These are phyloP conservation scores for Carcina quercana DNA, from an alignment of 2,888 invertebrate genomes.

Conservation along the genomic window DNA sequence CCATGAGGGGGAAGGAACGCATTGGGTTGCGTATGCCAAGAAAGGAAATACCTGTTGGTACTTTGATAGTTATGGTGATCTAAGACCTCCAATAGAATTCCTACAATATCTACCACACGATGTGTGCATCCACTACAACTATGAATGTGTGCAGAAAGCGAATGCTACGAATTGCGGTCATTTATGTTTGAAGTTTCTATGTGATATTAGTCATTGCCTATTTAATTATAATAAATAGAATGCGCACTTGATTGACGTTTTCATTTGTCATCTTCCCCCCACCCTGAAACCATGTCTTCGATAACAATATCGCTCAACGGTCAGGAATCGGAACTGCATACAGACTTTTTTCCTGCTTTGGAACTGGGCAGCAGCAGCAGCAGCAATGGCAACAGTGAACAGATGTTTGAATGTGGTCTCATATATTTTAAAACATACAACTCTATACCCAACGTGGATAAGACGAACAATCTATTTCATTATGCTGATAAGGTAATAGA, in stretches of 20 bases:
- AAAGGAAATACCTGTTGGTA: slow-evolving; percentile 24
- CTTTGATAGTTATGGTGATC: slow-evolving; percentile 38
- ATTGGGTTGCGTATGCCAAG: slow-evolving; percentile 37
- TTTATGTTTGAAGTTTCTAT: slow-evolving; percentile 7
- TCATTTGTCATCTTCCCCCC: background rate
- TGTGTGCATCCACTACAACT: slow-evolving; percentile 2
- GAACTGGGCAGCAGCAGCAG: slow-evolving; percentile 3
- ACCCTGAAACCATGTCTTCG: background rate
- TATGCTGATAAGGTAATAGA: background rate
- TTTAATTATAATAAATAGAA: slow-evolving; percentile 1
- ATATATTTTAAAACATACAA: slow-evolving; percentile 1
- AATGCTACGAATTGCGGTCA: slow-evolving; percentile 5
- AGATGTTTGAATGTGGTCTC: slow-evolving; percentile 9
- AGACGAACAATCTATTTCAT: background rate
- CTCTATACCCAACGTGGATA: background rate
- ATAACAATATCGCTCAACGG: slow-evolving; percentile 1
- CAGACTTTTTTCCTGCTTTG: slow-evolving; percentile 2
- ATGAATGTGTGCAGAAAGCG: slow-evolving; percentile 1
- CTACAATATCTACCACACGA: slow-evolving; percentile 18
- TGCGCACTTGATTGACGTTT: too few relatives aligned
- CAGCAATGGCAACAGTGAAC: too few relatives aligned
- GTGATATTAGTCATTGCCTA: background rate
- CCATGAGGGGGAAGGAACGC: slow-evolving; percentile 23
- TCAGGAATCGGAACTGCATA: background rate
- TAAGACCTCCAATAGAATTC: slow-evolving; percentile 25